phyloP scores from a whole-genome alignment of 2,113 vertebrate species.

The Equus quagga region DNA sequence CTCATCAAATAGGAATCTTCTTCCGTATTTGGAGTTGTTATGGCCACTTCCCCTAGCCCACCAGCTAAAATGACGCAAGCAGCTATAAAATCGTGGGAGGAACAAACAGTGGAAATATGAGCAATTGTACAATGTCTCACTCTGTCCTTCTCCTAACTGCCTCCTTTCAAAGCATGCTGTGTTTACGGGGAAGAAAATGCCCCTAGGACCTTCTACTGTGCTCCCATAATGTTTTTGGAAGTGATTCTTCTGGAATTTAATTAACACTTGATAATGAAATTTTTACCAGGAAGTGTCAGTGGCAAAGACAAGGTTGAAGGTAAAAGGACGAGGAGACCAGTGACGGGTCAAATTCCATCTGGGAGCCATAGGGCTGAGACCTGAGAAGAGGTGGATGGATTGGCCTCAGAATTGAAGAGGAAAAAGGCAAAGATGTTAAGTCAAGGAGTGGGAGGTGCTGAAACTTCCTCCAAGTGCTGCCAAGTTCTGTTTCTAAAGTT shows the following conservation, averaged over 20 bases:
- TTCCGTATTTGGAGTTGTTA: neutral
- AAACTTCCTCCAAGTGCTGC: neutral
- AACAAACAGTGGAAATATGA: neutral
- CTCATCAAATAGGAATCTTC: neutral
- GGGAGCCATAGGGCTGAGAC: neutral
- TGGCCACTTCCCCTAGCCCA: neutral
- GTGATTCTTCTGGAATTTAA: constrained; percentile 27
- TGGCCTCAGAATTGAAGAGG: neutral
- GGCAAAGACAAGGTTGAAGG: neutral
- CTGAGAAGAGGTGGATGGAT: neutral
- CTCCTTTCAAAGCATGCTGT: neutral
- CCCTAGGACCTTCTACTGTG: neutral
- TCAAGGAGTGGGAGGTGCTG: neutral
- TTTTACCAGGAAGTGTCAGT: neutral
- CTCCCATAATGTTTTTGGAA: constrained; percentile 32
- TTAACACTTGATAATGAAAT: constrained; percentile 29
- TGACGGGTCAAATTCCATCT: neutral
- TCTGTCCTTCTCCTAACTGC: neutral
- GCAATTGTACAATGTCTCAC: neutral
- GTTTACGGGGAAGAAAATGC: neutral
- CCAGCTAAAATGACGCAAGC: neutral
- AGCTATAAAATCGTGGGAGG: neutral
- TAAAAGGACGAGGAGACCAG: neutral
- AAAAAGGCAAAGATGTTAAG: neutral
- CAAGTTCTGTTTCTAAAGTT: neutral